These are phyloP conservation scores for Nematopogon swammerdamellus DNA, from an alignment of 2,888 invertebrate species.

Conservation along the genomic window DNA sequence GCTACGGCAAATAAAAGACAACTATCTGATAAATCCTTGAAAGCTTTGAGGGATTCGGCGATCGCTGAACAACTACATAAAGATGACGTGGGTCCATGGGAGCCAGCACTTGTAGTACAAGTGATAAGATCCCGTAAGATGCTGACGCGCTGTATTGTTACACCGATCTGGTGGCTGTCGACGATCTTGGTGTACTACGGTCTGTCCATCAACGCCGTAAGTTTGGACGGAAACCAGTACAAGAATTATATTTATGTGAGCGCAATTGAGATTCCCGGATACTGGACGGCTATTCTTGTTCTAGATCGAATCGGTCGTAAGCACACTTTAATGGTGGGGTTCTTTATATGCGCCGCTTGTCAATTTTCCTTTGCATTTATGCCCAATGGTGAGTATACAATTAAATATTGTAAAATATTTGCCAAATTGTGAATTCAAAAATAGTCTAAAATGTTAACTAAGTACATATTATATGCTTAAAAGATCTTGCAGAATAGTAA, in stretches of 20 bases:
- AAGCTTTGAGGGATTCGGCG: slow-evolving; percentile 24
- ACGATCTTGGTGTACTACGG: slow-evolving; percentile 66
- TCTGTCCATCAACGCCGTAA: slow-evolving; percentile 61
- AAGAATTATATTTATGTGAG: slow-evolving; percentile 61
- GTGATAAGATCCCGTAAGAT: slow-evolving; percentile 28
- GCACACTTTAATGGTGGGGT: slow-evolving; percentile 52
- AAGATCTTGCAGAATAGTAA: no score
- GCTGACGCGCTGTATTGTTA: slow-evolving; percentile 22
- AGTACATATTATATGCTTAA: no score
- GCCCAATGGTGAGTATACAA: slow-evolving; percentile 42
- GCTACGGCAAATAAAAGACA: slow-evolving; percentile 59
- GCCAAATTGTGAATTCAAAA: no score
- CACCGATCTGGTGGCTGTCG: slow-evolving; percentile 62
- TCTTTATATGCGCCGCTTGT: slow-evolving; percentile 59
- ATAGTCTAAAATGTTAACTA: no score
- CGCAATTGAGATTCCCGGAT: slow-evolving; percentile 66
- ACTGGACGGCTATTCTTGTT: slow-evolving; percentile 55
- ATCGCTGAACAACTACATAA: slow-evolving; percentile 20
- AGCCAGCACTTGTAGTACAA: slow-evolving; percentile 29
- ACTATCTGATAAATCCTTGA: slow-evolving; percentile 50
- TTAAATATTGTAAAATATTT: no score
- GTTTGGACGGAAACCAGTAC: slow-evolving; percentile 62
- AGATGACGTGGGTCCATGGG: slow-evolving; percentile 18
- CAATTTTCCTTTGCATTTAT: slow-evolving; percentile 61
- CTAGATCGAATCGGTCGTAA: slow-evolving; percentile 59